Base-by-base conservation (phyloP, 2,888 invertebrate species). In the Microctonus hyperodae region DNA sequence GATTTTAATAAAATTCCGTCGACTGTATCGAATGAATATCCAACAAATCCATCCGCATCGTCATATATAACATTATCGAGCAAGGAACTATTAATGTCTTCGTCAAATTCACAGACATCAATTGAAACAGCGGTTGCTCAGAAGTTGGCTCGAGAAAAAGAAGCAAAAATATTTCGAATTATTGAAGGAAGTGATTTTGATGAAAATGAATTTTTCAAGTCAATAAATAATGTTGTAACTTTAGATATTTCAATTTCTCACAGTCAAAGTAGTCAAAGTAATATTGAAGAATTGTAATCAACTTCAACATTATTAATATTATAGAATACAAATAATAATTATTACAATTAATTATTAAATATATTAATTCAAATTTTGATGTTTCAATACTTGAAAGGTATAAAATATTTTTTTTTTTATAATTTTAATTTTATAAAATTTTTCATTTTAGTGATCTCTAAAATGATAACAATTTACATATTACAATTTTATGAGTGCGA, bases 161-260 rank as follows among this genome's bases (percentile, higher is more conserved):
- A 79, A 70, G 76, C 74, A 22, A 62, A 69, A 10, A 76, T 77
- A 25, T 79, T 78, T 37, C 72, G 68, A 48, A 50, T 72, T 23
- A 77, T 77, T 37, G 78, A 78, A 61, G 77, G 75, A 3, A 70
- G 69, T 31, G 40, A 60, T 20, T 78, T 77, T 28, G 71, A 77
- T 66, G 78, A 78, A 68, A 31, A 57, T 5, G 59, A 67, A 50
- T 76, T 78, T 63, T 73, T 68, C 20, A 25, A 53, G 25, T 53
- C 28, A 7, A 22, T 53, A 10, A 22, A 9, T 2, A 50, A 9
- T 22, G 10, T 22, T 50, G 20, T 50, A 50, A 16, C 10, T 50
- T 6, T 50, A 2, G 22, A 16, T 50, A 50, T 16, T 50, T 50
- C 48, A n/a, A 37, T n/a, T 37, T 37, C 13, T 37, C 37, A 37